Percentiles rank a stretch among this genome's conserved stretches.
Evolutionary conservation across 2,888 invertebrate genomes (phyloP).

Genomic region (Andrena camellia): DNA sequence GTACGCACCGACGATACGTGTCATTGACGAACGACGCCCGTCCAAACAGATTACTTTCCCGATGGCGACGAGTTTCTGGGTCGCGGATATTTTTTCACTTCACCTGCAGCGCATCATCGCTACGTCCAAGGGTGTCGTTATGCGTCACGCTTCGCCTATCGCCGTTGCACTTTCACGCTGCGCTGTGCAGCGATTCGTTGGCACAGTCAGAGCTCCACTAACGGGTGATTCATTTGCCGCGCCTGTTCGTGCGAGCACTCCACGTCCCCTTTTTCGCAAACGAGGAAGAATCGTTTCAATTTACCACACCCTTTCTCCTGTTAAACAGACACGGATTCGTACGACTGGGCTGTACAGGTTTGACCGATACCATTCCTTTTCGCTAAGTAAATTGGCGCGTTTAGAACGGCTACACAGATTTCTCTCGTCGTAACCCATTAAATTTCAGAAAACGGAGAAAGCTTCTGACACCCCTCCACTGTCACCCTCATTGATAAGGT

Average conservation of each 20-base stretch:
- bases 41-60: slow-evolving; percentile 69
- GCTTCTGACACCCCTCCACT: too few relatives aligned
- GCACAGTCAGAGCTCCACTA: slow-evolving; percentile 3
- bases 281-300: not conserved
- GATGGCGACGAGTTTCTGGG: slow-evolving; percentile 46
- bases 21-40: slow-evolving; percentile 63
- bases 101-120: slow-evolving; percentile 26
- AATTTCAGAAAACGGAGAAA: too few relatives aligned
- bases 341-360: not conserved
- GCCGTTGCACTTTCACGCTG: not conserved
- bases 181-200: slow-evolving; percentile 3
- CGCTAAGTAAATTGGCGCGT: too few relatives aligned
- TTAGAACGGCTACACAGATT: too few relatives aligned
- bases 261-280: not conserved
- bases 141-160: slow-evolving; percentile 2
- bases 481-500: too few relatives aligned
- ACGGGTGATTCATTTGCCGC: not conserved
- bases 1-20: slow-evolving; percentile 44
- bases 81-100: slow-evolving; percentile 13
- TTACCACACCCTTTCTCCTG: not conserved
- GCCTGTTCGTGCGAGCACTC: not conserved
- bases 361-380: too few relatives aligned
- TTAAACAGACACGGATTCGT: not conserved
- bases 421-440: too few relatives aligned
- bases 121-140: not conserved